Conservation (phyloP, 2,888 invertebrate genomes). For the Alsophila aescularia region DNA sequence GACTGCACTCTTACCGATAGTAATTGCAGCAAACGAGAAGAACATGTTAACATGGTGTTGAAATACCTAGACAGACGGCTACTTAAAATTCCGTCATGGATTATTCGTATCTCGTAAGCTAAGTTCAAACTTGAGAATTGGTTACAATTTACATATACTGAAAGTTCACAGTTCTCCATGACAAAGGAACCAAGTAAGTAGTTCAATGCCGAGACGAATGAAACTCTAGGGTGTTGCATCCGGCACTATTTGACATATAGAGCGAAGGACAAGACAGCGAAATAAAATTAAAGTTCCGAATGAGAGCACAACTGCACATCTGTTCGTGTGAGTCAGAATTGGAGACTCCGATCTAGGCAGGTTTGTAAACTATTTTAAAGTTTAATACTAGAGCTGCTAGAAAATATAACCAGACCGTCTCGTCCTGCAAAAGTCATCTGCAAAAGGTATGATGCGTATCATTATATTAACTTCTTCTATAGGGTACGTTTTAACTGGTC, state of each 20-base stretch:
- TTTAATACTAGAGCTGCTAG: too few species aligned
- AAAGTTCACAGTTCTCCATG: conserved; percentile 11
- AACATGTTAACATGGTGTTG: conserved; percentile 8
- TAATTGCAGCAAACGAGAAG: conserved; percentile 1
- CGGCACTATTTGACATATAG: background rate
- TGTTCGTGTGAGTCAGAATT: conserved; percentile 9
- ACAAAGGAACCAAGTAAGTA: conserved; percentile 21
- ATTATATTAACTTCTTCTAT: too few species aligned
- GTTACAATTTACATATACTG: conserved; percentile 8
- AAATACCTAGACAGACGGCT: conserved; percentile 16
- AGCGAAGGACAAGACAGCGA: conserved; percentile 10
- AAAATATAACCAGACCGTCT: too few species aligned
- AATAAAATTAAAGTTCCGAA: conserved; percentile 7
- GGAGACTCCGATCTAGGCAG: too few species aligned
- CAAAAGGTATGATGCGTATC: too few species aligned
- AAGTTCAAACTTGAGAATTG: conserved; percentile 12
- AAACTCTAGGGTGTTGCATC: conserved; percentile 15
- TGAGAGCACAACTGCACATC: conserved; percentile 5
- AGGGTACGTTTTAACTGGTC: too few species aligned
- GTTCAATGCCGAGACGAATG: conserved; percentile 24
- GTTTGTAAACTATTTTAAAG: too few species aligned
- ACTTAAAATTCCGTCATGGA: conserved; percentile 20
- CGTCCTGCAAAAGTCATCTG: too few species aligned
- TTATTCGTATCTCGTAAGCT: background rate
- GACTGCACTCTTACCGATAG: conserved; percentile 1